phyloP scores from a whole-genome alignment of 2,888 invertebrate genomes.

The Chrysomela aeneicollis region DNA sequence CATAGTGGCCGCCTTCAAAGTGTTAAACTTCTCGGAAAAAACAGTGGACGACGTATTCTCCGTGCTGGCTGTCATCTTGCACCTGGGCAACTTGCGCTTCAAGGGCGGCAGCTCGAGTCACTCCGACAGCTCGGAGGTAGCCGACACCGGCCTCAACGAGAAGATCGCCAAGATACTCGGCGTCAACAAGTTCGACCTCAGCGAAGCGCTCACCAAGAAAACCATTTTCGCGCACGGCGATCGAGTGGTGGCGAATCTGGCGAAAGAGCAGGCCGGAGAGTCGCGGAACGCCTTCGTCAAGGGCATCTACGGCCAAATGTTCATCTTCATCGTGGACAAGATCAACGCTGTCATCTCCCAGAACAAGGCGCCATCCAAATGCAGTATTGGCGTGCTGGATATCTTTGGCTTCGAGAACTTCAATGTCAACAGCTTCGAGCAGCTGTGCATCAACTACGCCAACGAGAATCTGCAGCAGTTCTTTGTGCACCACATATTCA shows the following conservation, averaged over 20 bases:
- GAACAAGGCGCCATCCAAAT: conserved; percentile 62
- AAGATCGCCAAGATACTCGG: conserved; percentile 77
- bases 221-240: conserved; percentile 88
- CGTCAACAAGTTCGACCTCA: conserved; percentile 73
- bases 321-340: conserved; percentile 87
- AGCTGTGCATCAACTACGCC: conserved; percentile 95
- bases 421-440: conserved; percentile 90
- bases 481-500: conserved; percentile 94
- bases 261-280: conserved; percentile 79
- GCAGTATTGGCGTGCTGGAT: conserved; percentile 86
- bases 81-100: conserved; percentile 91
- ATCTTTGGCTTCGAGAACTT: conserved; percentile 99
- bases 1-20: conserved; percentile 91
- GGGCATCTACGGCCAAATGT: conserved; percentile 90
- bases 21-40: conserved; percentile 83
- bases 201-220: conserved; percentile 83
- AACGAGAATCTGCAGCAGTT: conserved; percentile 97
- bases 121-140: conserved; percentile 87
- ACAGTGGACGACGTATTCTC: conserved; percentile 88
- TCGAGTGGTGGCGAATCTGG: conserved; percentile 77
- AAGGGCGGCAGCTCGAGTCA: conserved; percentile 77
- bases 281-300: conserved; percentile 93
- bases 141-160: conserved; percentile 73
- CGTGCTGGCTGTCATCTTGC: conserved; percentile 86
- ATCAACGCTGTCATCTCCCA: conserved; percentile 87